Evolutionary conservation across 2,113 vertebrate species (phyloP).

Genomic region (rabbit (Oryctolagus cuniculus)): mOryCun1.1 NC_091450.1:48781001-48781500

Average conservation of each 20-base stretch:
- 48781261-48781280: constrained; percentile 86
- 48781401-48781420: constrained; percentile 90
- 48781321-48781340: constrained; percentile 86
- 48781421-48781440: constrained; percentile 88
- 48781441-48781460: constrained; percentile 86
- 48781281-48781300: constrained; percentile 87
- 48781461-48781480: constrained; percentile 85
- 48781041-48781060: neutral
- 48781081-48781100: constrained; percentile 45
- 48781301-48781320: constrained; percentile 89
- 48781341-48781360: constrained; percentile 88
- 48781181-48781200: constrained; percentile 81
- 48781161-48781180: constrained; percentile 73
- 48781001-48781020: neutral
- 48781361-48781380: constrained; percentile 85
- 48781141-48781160: constrained; percentile 59
- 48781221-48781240: constrained; percentile 77
- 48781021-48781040: neutral
- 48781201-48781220: constrained; percentile 81
- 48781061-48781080: constrained; percentile 54
- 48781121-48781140: constrained; percentile 41
- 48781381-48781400: constrained; percentile 89
- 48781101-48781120: constrained; percentile 64
- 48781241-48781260: constrained; percentile 1
- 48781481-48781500: constrained; percentile 89